Evolutionary conservation across 2,888 invertebrate species (phyloP), one percentile per base, ranked within the genome.

Genomic region (Portevinia maculata): DNA sequence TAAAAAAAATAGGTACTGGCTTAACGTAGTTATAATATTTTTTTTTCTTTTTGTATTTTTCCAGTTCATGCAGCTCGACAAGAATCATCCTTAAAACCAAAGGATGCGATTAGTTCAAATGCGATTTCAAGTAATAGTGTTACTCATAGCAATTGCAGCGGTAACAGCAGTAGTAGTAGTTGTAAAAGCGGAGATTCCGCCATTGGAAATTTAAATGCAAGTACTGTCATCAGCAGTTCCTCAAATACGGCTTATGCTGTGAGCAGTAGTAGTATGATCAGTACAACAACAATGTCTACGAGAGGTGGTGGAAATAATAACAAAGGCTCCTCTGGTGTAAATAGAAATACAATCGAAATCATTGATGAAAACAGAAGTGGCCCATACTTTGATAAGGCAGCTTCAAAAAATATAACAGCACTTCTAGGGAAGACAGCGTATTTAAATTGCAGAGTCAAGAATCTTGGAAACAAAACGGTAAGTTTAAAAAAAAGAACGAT

Each of bases 381-480:
- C n/a, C 96, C 96, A 13, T 94, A 94, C 89, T 95, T 96, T 89
- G 96, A 96, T 90, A 92, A 93, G 87, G 92, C 93, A 69, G 93
- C 93, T 34, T 95, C 95, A 52, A 95, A 94, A 90, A 95, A 95
- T 90, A 92, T 93, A 84, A 97, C 97, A 28, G 97, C 97, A 0
- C 92, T 97, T 53, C 92, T 97, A 71, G 97, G 97, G 85, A 97
- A 97, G 91, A 97, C 97, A 37, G 97, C 97, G 55, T 97, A 96
- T 89, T 92, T 97, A 86, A 97, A 95, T 89, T 97, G 97, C 91
- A 93, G 96, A 83, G 96, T 97, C 85, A 96, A 96, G 92, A 97
- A 97, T 92, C 92, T 97, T 89, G 96, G 96, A 85, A 97, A 97
- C 92, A 95, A 96, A 92, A 97, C 97, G 91, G 97, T 97, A 88